Evolutionary conservation across 2,888 invertebrate species (phyloP), one percentile per base, ranked within the genome.

Genomic region (Aleiodes alternator): DNA sequence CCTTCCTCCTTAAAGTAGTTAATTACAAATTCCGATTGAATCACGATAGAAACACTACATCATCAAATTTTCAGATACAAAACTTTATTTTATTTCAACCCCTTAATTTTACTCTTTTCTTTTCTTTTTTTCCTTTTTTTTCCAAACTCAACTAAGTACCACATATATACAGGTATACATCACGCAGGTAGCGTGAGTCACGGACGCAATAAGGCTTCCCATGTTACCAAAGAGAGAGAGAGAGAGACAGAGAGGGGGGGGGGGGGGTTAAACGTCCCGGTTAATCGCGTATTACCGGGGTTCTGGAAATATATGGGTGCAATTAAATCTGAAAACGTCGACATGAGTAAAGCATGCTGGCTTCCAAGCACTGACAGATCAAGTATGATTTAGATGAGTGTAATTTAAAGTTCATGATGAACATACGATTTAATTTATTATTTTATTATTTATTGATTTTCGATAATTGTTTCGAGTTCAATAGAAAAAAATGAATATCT

Each of bases 261-360:
- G 11, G 9, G 43, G 43, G 59, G 59, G 59, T 59, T 64, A 64
- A 64, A 64, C 64, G 64, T 64, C 64, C 43, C 48, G 48, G 64
- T 64, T 64, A 64, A 64, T 64, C 64, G 64, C 64, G 64, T 64
- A 64, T 64, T 64, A 64, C 64, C 64, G 64, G 64, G 23, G 64
- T 16, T 14, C 64, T 43, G 64, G 64, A 64, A 64, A 64, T 64
- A 64, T 64, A 64, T 64, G 64, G 48, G 64, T 11, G 64, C 64
- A 64, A 64, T 64, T 64, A 64, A 64, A 64, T 64, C 64, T 64
- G 43, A 64, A 64, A 64, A 64, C 48, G 64, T 64, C 64, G 64
- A 64, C 64, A 64, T 64, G 64, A 64, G 64, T 64, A 64, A 64
- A 64, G 64, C 64, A 64, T 64, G 23, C 9, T 43, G 43, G 7